These are phyloP conservation scores for Drosophila auraria DNA, from an alignment of 1,140 invertebrate species.

Conservation along the genomic window DNA sequence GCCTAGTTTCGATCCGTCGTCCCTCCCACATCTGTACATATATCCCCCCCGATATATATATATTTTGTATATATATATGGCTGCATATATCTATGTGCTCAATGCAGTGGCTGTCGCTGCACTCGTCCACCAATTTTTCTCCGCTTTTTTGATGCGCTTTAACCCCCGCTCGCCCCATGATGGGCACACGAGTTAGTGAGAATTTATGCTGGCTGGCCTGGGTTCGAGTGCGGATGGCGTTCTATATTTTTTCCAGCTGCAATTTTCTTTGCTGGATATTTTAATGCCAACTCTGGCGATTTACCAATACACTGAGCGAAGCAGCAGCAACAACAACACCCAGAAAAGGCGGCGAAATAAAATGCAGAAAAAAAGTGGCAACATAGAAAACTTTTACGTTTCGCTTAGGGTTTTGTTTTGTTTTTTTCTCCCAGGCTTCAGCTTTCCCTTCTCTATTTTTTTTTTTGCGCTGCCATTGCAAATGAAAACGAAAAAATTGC, in stretches of 20 bases:
- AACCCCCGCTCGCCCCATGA: slow-evolving; percentile 10
- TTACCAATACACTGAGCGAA: slow-evolving; percentile 28
- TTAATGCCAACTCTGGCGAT: slow-evolving; percentile 37
- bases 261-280: slow-evolving; percentile 45
- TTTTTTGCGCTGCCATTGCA: slow-evolving; percentile 31
- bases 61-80: slow-evolving; percentile 8
- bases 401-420: slow-evolving; percentile 44
- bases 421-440: slow-evolving; percentile 17
- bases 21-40: slow-evolving; percentile 25
- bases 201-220: slow-evolving; percentile 49
- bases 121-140: slow-evolving; percentile 60
- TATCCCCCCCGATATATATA: slow-evolving; percentile 20
- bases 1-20: slow-evolving; percentile 54
- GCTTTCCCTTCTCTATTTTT: slow-evolving; percentile 17
- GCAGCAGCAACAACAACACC: slow-evolving; percentile 19
- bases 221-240: slow-evolving; percentile 24
- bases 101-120: slow-evolving; percentile 34
- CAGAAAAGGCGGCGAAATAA: slow-evolving; percentile 45
- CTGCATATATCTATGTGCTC: slow-evolving; percentile 28
- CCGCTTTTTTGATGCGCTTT: slow-evolving; percentile 67
- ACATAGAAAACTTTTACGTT: slow-evolving; percentile 62
- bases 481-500: slow-evolving; percentile 83
- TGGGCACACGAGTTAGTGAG: slow-evolving; percentile 44
- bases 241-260: slow-evolving; percentile 54
- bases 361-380: slow-evolving; percentile 59